These are phyloP conservation scores for Calephelis perditalis DNA, from an alignment of 2,888 invertebrate genomes.

Conservation along the genomic window DNA sequence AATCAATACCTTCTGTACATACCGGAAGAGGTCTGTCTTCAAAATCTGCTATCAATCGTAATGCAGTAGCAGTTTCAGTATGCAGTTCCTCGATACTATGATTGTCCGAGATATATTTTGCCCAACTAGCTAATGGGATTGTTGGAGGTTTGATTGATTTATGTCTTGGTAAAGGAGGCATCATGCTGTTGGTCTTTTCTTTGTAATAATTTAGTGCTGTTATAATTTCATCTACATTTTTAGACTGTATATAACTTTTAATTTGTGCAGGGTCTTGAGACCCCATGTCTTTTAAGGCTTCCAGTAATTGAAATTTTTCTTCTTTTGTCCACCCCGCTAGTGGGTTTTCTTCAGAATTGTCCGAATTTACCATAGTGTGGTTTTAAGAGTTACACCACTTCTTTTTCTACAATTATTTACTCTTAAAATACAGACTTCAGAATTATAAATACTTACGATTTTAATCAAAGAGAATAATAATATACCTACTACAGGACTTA, in stretches of 20 bases:
- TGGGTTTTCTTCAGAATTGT: neutral
- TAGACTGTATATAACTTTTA: conserved; percentile 37
- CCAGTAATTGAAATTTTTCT: conserved; percentile 48
- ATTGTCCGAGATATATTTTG: conserved; percentile 46
- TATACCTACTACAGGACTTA: too few relatives aligned
- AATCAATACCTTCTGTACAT: conserved; percentile 46
- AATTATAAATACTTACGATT: too few relatives aligned
- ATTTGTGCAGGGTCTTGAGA: conserved; percentile 39
- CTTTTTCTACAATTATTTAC: too few relatives aligned
- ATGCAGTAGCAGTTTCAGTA: conserved; percentile 50
- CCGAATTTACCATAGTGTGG: neutral
- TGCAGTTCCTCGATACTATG: conserved; percentile 43
- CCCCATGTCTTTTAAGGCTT: conserved; percentile 41
- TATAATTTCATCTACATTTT: conserved; percentile 41
- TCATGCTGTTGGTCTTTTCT: conserved; percentile 15
- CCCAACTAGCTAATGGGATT: conserved; percentile 53
- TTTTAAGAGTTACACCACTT: too few relatives aligned
- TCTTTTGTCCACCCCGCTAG: conserved; percentile 44
- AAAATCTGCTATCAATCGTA: conserved; percentile 58
- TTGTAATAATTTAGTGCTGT: conserved; percentile 45
- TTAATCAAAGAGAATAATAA: too few relatives aligned
- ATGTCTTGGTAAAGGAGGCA: too few relatives aligned
- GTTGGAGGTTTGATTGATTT: conserved; percentile 23
- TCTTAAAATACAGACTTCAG: too few relatives aligned
- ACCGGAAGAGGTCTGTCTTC: conserved; percentile 47